These are phyloP conservation scores for Phaethon lepturus DNA, from an alignment of 2,113 vertebrate genomes.

Conservation along the genomic window DNA sequence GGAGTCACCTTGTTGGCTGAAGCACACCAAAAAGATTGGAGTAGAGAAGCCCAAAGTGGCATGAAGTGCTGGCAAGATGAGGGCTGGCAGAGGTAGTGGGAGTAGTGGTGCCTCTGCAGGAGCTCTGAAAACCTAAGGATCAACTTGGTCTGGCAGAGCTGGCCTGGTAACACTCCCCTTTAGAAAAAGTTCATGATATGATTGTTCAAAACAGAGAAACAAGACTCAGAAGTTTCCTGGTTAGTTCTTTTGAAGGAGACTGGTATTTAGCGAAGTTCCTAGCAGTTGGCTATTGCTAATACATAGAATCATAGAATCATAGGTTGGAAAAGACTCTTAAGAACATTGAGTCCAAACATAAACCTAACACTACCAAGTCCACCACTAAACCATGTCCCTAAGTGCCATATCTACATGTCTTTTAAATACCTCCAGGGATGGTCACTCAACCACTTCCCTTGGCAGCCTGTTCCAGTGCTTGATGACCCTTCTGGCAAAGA, in stretches of 20 bases:
- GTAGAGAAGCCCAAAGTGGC: not conserved
- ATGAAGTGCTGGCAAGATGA: accelerated
- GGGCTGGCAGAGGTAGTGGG: not conserved
- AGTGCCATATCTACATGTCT: accelerated
- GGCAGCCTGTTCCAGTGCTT: too few relatives aligned
- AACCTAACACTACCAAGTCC: too few relatives aligned
- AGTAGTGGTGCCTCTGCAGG: not conserved
- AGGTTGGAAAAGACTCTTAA: not conserved
- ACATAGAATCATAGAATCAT: not conserved
- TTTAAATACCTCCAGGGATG: not conserved
- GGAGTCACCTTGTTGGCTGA: not conserved
- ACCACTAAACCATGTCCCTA: not conserved
- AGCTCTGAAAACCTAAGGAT: not conserved
- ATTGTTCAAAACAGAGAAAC: not conserved
- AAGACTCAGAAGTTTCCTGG: not conserved
- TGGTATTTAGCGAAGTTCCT: not conserved
- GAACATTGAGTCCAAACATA: accelerated
- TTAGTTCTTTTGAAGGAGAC: not conserved
- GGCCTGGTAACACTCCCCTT: not conserved
- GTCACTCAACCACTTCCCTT: too few relatives aligned
- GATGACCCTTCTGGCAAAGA: accelerated
- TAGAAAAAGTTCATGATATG: not conserved
- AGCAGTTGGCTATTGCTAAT: not conserved
- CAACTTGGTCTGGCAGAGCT: not conserved
- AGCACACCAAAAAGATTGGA: not conserved